A percentile compares a stretch with the other conserved stretches of the same genome.
Conservation (phyloP, 2,888 invertebrate species). For the Aspidiotus rigidus region DNA sequence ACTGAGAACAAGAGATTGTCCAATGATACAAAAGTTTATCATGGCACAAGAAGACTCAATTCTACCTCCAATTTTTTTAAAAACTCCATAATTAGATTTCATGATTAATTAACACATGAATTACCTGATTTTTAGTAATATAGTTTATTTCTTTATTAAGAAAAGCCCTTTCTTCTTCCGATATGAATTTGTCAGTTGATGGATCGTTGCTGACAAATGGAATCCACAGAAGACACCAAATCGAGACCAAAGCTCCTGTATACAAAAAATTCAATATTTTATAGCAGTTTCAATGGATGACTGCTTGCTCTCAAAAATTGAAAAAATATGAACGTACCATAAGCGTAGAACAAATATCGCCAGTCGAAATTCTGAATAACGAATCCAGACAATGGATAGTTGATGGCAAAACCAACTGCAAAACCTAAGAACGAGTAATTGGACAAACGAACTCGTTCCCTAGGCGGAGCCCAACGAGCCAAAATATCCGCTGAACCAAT, state of each 20-base stretch:
- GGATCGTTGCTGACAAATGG: not conserved
- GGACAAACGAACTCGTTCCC: not conserved
- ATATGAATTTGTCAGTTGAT: not conserved
- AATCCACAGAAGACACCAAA: not conserved
- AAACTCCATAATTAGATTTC: no score
- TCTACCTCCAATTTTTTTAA: no score
- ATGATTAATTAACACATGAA: no score
- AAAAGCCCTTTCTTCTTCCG: not conserved
- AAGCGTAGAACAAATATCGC: not conserved
- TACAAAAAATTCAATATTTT: no score
- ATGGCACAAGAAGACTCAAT: no score
- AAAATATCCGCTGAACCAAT: not conserved
- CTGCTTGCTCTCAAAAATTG: no score
- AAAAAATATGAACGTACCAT: not conserved
- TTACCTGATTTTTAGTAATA: no score
- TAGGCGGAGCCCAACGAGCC: not conserved
- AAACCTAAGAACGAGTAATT: not conserved
- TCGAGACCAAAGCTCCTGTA: not conserved
- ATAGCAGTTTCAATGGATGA: no score
- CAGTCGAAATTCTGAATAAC: not conserved
- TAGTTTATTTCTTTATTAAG: not conserved
- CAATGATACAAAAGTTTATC: no score
- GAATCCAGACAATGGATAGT: not conserved
- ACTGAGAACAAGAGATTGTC: no score
- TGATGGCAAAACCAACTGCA: not conserved